phyloP scores from a whole-genome alignment of 2,113 vertebrate species.

The Fukomys damarensis region DNA sequence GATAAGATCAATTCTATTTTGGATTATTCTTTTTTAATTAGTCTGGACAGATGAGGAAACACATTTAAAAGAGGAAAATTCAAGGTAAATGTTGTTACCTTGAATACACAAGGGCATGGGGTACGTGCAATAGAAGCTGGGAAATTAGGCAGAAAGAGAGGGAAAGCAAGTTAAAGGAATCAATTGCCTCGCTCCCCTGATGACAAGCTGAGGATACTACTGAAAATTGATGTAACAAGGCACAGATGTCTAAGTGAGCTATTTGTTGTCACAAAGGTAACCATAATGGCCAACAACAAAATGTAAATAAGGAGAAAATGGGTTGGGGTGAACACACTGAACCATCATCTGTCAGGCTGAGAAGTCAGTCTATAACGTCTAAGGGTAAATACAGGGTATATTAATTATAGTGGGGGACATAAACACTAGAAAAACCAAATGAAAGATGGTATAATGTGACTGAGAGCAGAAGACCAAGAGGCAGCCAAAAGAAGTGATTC shows the following conservation, averaged over 20 bases:
- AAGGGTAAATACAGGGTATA: neutral
- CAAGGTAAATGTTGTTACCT: neutral
- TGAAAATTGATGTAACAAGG: neutral
- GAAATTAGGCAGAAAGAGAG: neutral
- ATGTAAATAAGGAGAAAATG: neutral
- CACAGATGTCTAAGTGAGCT: neutral
- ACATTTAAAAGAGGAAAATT: neutral
- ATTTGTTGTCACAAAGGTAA: neutral
- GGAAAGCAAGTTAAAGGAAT: neutral
- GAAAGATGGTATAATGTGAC: neutral
- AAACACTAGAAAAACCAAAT: neutral
- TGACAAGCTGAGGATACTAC: neutral
- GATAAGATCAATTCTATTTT: neutral
- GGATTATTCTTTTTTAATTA: neutral
- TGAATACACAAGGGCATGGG: neutral
- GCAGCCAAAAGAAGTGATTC: neutral
- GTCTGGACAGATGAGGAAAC: neutral
- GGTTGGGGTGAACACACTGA: neutral
- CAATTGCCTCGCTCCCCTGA: accelerated
- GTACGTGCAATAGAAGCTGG: neutral
- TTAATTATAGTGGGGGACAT: neutral
- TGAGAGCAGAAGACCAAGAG: neutral
- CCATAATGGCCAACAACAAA: neutral
- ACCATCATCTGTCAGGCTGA: neutral
- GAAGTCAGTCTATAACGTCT: neutral